Percentiles rank a stretch among this genome's conserved stretches.
Conservation (phyloP, 1,140 invertebrate species). For the Ceratitis capitata region DNA sequence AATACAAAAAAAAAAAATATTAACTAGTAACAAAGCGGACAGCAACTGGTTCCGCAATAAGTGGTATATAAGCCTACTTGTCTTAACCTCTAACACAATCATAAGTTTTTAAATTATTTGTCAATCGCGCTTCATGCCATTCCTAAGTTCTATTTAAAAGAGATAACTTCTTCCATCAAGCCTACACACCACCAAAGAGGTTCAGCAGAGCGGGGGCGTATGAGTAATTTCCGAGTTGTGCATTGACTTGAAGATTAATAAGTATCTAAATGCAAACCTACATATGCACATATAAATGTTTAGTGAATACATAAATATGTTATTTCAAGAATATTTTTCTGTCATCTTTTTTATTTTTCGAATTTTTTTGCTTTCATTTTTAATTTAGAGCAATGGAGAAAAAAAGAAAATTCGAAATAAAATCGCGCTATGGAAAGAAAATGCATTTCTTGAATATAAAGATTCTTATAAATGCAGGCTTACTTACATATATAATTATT, state of each 20-base stretch:
- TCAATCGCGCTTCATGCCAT: not conserved
- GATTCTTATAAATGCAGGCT: not conserved
- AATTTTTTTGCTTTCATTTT: constrained; percentile 4
- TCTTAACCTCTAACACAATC: no score
- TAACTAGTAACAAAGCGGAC: no score
- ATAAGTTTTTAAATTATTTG: no score
- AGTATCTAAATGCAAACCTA: not conserved
- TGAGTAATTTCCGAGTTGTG: not conserved
- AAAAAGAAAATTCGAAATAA: constrained; percentile 4
- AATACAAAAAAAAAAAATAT: no score
- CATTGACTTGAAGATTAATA: not conserved
- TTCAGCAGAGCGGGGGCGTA: not conserved
- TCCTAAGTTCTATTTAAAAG: not conserved
- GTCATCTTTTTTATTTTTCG: not conserved
- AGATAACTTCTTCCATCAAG: not conserved
- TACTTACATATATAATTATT: not conserved
- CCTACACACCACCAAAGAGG: not conserved
- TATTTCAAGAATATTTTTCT: not conserved
- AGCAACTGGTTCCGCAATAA: no score
- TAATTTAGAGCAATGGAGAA: not conserved
- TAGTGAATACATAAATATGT: not conserved
- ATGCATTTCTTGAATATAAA: not conserved
- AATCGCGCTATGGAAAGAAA: constrained; percentile 4
- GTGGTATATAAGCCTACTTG: no score
- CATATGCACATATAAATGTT: not conserved